Conservation (phyloP, 2,113 vertebrate genomes). For the Pogonocichla stellata region DNA sequence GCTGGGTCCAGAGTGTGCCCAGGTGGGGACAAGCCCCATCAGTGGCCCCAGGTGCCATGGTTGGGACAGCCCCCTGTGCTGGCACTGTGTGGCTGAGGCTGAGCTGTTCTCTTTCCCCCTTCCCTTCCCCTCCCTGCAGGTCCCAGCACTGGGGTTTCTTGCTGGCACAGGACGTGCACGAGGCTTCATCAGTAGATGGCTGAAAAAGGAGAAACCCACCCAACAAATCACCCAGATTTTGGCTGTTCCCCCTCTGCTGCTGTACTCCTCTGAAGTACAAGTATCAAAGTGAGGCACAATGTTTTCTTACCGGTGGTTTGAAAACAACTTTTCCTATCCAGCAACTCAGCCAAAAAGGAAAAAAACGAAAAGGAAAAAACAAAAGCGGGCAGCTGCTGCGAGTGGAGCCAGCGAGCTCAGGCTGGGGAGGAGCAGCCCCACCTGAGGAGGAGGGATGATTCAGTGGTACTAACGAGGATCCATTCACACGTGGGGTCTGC, state of each 20-base stretch:
- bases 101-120: not conserved
- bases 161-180: constrained; percentile 10
- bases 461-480: not conserved
- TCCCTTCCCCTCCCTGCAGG: constrained; percentile 10
- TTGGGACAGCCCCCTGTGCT: not conserved
- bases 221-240: not conserved
- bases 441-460: not conserved
- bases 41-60: not conserved
- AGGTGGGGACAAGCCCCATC: accelerated
- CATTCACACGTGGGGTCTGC: not conserved
- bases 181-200: constrained; percentile 22
- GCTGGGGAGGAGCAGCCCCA: not conserved
- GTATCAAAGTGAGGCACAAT: not conserved
- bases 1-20: accelerated
- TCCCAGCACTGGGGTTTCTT: constrained; percentile 18
- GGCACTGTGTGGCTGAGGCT: not conserved
- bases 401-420: not conserved
- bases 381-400: not conserved
- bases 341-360: constrained; percentile 35
- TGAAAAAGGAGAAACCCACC: constrained; percentile 1
- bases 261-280: constrained; percentile 13
- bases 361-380: not conserved
- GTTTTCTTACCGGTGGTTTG: constrained; percentile 28
- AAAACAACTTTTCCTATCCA: constrained; percentile 1
- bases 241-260: constrained; percentile 18